Percentiles rank a stretch among this genome's conserved stretches.
Evolutionary conservation across 2,888 invertebrate genomes (phyloP).

Genomic region (Aphidoletes aphidimyza): DNA sequence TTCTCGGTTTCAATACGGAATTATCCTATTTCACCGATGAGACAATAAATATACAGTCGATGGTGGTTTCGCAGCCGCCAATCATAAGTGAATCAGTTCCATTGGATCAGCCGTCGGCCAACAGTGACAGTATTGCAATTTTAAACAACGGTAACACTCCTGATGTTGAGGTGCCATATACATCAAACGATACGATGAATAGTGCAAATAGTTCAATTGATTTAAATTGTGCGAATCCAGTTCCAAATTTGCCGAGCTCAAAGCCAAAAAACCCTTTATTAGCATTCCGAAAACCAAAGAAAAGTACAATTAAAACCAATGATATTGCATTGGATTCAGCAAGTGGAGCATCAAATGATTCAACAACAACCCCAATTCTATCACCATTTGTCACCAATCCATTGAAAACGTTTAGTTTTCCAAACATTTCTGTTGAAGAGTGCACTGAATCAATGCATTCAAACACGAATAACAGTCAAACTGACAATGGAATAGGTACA

Average conservation of each 20-base stretch:
- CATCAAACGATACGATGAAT: background rate
- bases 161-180: background rate
- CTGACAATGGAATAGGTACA: no score
- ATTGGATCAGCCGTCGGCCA: background rate
- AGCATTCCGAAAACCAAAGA: conserved; percentile 44
- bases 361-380: background rate
- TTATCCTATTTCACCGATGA: background rate
- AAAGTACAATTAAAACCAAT: background rate
- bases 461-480: background rate
- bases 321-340: background rate
- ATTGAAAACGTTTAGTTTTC: background rate
- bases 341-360: background rate
- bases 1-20: background rate
- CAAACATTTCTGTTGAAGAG: background rate
- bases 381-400: background rate
- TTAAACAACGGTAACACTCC: background rate
- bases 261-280: conserved; percentile 44
- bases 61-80: background rate
- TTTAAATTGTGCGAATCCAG: no score
- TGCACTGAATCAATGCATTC: background rate
- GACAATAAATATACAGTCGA: background rate
- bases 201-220: no score
- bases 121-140: background rate
- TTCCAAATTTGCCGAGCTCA: background rate
- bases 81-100: background rate